A percentile compares a stretch with the other conserved stretches of the same genome.
These are phyloP conservation scores for Puntigrus tetrazona DNA, from an alignment of 2,113 vertebrate genomes.

Conservation along the genomic window DNA sequence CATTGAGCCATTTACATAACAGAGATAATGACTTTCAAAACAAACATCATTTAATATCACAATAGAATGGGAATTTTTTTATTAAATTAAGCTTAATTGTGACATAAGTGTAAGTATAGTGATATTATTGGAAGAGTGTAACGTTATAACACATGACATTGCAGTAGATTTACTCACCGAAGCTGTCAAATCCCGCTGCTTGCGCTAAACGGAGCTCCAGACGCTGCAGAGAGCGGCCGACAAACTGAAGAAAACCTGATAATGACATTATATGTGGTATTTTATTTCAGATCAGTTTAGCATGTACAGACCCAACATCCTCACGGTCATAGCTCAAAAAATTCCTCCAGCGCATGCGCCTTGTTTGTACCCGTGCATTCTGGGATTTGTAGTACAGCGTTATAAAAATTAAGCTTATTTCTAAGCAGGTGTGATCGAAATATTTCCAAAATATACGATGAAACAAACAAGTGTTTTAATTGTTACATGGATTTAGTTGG, in stretches of 20 bases:
- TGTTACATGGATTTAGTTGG: not conserved
- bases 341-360: constrained; percentile 56
- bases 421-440: no score
- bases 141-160: constrained; percentile 19
- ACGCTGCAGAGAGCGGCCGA: constrained; percentile 66
- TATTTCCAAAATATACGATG: not conserved
- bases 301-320: constrained; percentile 51
- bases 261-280: constrained; percentile 59
- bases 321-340: constrained; percentile 50
- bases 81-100: not conserved
- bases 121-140: not conserved
- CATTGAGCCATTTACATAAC: not conserved
- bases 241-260: constrained; percentile 59
- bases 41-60: not conserved
- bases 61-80: not conserved
- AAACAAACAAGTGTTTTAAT: not conserved
- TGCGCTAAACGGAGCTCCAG: constrained; percentile 70
- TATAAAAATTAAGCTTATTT: not conserved
- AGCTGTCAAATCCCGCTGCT: constrained; percentile 65
- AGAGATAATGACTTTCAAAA: not conserved
- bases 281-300: not conserved
- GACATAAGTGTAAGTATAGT: not conserved
- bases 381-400: constrained; percentile 47
- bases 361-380: not conserved
- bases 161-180: constrained; percentile 63